phyloP scores from a whole-genome alignment of 53 echinoderm and acorn worm genomes.

The Astropecten irregularis region DNA sequence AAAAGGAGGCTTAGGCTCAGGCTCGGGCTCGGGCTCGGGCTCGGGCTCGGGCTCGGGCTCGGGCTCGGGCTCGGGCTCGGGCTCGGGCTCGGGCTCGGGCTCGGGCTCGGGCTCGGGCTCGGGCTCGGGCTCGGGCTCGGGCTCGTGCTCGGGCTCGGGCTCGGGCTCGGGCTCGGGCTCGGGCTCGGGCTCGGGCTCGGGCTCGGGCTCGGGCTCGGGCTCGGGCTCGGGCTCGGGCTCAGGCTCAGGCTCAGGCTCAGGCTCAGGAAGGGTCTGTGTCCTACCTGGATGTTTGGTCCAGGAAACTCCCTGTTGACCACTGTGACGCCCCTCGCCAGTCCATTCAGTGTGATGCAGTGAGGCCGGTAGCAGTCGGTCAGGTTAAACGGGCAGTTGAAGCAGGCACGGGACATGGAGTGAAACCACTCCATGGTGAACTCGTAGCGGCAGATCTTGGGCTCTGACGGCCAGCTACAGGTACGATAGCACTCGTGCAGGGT shows the following conservation, averaged over 20 bases:
- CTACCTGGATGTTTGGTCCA: slow-evolving; percentile 77
- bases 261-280: too few species aligned
- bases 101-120: too few species aligned
- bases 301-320: slow-evolving; percentile 76
- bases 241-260: too few species aligned
- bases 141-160: not conserved
- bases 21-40: too few species aligned
- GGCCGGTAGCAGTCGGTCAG: slow-evolving; percentile 56
- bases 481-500: slow-evolving; percentile 82
- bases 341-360: slow-evolving; percentile 73
- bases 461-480: slow-evolving; percentile 63
- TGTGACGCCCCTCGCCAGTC: slow-evolving; percentile 70
- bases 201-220: not conserved
- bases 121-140: not conserved
- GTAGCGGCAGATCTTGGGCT: slow-evolving; percentile 51
- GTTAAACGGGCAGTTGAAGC: slow-evolving; percentile 74
- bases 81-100: too few species aligned
- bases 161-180: not conserved
- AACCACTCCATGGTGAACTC: slow-evolving; percentile 74
- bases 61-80: too few species aligned
- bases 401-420: slow-evolving; percentile 73
- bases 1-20: too few species aligned
- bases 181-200: not conserved
- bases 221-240: not conserved
- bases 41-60: too few species aligned